Conservation (phyloP, 2,888 invertebrate genomes). For the Archips crataeganus region DNA sequence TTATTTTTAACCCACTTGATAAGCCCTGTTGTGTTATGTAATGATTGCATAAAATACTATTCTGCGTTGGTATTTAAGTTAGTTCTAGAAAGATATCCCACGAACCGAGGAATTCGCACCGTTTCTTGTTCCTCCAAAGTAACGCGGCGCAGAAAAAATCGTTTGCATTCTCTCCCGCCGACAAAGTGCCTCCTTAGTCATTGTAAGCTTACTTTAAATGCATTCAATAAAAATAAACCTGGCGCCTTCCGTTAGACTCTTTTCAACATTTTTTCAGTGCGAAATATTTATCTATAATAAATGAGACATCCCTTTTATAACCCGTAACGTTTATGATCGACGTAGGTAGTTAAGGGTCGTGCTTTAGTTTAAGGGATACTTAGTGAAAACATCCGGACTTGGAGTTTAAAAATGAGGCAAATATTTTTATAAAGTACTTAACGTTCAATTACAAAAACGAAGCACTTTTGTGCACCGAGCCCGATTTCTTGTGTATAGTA, state of each 20-base stretch:
- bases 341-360: not conserved
- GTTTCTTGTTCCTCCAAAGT: constrained; percentile 43
- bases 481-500: too few species aligned
- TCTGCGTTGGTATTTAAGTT: not conserved
- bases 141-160: constrained; percentile 53
- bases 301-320: constrained; percentile 83
- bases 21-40: too few species aligned
- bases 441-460: too few species aligned
- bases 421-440: too few species aligned
- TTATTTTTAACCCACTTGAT: too few species aligned
- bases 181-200: constrained; percentile 65
- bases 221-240: constrained; percentile 75
- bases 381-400: not conserved
- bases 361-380: not conserved
- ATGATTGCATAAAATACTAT: too few species aligned
- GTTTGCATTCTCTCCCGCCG: constrained; percentile 54
- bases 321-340: constrained; percentile 65
- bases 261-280: constrained; percentile 72
- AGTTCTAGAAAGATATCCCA: not conserved
- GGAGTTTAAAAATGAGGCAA: not conserved
- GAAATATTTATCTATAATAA: constrained; percentile 86
- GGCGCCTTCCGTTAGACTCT: constrained; percentile 80
- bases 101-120: not conserved
- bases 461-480: too few species aligned
- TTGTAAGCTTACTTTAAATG: constrained; percentile 54